phyloP scores from a whole-genome alignment of 2,888 invertebrate genomes.

The Acleris emargana region DNA sequence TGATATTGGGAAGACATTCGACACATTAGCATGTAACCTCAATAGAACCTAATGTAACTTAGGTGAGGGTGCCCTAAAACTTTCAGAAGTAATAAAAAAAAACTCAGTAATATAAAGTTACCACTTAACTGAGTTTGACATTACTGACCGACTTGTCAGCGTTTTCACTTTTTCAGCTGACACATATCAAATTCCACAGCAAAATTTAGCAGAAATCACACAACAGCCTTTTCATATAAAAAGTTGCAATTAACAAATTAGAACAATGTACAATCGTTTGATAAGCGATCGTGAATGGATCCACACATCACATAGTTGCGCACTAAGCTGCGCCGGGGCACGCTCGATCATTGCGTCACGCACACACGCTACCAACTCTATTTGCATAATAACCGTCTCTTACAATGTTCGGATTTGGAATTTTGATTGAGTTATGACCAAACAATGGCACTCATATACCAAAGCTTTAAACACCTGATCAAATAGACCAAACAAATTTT shows the following conservation, averaged over 20 bases:
- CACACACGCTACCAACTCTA: slow-evolving; percentile 39
- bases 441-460: slow-evolving; percentile 1
- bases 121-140: no score
- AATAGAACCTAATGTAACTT: not conserved
- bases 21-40: not conserved
- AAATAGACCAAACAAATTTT: not conserved
- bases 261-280: slow-evolving; percentile 24
- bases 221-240: not conserved
- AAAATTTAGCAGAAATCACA: not conserved
- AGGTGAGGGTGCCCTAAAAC: not conserved
- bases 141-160: no score
- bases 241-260: slow-evolving; percentile 28
- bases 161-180: no score
- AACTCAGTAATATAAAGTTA: no score
- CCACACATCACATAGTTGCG: slow-evolving; percentile 29
- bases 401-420: slow-evolving; percentile 41
- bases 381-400: slow-evolving; percentile 58
- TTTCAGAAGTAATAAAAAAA: not conserved
- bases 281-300: slow-evolving; percentile 32
- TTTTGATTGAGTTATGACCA: slow-evolving; percentile 8
- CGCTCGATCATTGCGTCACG: slow-evolving; percentile 43
- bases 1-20: not conserved
- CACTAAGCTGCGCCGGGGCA: slow-evolving; percentile 40
- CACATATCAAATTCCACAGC: no score
- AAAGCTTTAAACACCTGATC: not conserved